A percentile compares a stretch with the other conserved stretches of the same genome.
Conservation (phyloP, 2,113 vertebrate species). For the Dicentrarchus labrax region DNA sequence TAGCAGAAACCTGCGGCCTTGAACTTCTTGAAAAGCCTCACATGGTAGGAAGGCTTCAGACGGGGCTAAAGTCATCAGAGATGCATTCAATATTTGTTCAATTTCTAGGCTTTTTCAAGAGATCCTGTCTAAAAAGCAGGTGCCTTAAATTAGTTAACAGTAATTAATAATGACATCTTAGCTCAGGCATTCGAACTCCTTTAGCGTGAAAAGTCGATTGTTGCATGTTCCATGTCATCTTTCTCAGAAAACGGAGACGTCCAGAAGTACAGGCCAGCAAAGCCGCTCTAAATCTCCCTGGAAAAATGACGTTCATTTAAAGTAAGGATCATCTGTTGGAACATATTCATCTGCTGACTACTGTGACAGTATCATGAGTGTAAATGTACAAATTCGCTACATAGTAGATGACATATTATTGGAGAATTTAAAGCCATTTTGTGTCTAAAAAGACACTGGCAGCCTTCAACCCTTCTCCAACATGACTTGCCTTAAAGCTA, state of each 20-base stretch:
- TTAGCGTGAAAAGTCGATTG: neutral
- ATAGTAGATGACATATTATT: neutral
- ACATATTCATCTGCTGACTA: neutral
- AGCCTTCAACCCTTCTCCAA: neutral
- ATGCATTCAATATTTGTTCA: neutral
- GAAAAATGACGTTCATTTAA: neutral
- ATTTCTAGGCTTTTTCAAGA: neutral
- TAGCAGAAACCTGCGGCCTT: slow-evolving; percentile 91
- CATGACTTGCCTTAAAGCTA: no score
- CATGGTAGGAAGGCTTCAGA: slow-evolving; percentile 72
- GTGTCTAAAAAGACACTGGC: no score
- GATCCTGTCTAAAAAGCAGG: neutral
- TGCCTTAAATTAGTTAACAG: neutral
- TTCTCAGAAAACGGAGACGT: slow-evolving; percentile 27
- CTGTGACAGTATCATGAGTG: neutral
- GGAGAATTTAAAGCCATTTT: neutral
- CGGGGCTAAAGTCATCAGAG: neutral
- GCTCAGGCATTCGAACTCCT: neutral
- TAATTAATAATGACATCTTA: neutral
- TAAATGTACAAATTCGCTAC: neutral
- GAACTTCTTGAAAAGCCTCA: slow-evolving; percentile 74
- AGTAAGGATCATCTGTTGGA: slow-evolving; percentile 43
- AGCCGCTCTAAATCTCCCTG: neutral
- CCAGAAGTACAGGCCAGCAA: neutral
- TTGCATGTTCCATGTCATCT: slow-evolving; percentile 5